A percentile compares a stretch with the other conserved stretches of the same genome.
Conservation (phyloP, 2,888 invertebrate genomes). For the Dendrolimus houi region DNA sequence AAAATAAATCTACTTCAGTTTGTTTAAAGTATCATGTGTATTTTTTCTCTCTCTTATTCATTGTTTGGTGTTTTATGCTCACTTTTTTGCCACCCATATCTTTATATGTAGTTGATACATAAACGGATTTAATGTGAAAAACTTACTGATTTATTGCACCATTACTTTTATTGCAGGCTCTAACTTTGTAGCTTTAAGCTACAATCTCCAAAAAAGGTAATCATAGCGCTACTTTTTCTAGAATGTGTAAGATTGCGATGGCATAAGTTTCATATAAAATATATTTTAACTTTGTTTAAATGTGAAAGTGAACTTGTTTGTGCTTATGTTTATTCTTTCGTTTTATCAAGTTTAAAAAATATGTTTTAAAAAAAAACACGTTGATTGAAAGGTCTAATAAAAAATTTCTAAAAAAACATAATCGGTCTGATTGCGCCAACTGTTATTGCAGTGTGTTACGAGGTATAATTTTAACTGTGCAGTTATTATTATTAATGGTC, state of each 20-base stretch:
- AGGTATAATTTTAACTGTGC: too few species aligned
- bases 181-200: background rate
- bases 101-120: conserved; percentile 6
- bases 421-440: too few species aligned
- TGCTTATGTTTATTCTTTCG: too few species aligned
- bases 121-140: conserved; percentile 3
- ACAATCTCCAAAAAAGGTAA: background rate
- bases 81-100: background rate
- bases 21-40: background rate
- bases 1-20: background rate
- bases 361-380: too few species aligned
- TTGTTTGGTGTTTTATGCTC: background rate
- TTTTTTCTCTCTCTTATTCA: background rate
- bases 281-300: too few species aligned
- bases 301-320: too few species aligned
- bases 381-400: too few species aligned
- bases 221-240: background rate
- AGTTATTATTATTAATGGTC: too few species aligned
- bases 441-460: too few species aligned
- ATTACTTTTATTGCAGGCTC: background rate
- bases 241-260: background rate
- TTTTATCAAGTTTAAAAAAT: too few species aligned
- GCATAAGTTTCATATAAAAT: too few species aligned
- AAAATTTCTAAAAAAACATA: too few species aligned
- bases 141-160: background rate